phyloP scores from a whole-genome alignment of 1,140 invertebrate genomes.

The Vanessa atalanta region DNA sequence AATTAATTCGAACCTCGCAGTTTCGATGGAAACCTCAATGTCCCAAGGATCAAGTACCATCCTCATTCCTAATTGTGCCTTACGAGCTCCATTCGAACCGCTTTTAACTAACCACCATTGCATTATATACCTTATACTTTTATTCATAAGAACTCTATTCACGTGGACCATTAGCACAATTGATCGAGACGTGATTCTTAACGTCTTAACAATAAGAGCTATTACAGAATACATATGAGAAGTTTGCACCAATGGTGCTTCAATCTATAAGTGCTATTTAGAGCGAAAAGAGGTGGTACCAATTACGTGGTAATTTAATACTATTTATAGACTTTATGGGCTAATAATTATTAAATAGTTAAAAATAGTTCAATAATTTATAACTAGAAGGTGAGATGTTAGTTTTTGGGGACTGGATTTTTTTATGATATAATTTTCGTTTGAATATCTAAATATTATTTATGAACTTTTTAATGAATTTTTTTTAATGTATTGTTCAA shows the following conservation, averaged over 20 bases:
- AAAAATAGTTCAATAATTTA: no score
- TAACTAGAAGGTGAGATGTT: no score
- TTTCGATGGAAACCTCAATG: slow-evolving; percentile 38
- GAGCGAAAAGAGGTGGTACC: slow-evolving; percentile 35
- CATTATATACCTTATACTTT: slow-evolving; percentile 23
- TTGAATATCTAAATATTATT: no score
- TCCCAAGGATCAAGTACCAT: slow-evolving; percentile 43
- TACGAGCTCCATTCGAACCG: slow-evolving; percentile 22
- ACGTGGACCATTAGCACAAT: not conserved
- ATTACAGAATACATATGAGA: slow-evolving; percentile 16
- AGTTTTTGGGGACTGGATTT: no score
- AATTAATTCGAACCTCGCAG: slow-evolving; percentile 38
- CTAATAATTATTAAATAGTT: not conserved
- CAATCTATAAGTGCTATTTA: slow-evolving; percentile 37
- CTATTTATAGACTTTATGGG: slow-evolving; percentile 5
- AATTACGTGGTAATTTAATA: slow-evolving; percentile 39
- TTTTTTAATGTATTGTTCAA: no score
- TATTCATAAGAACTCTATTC: slow-evolving; percentile 3
- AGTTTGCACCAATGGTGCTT: slow-evolving; percentile 25
- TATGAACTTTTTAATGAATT: no score
- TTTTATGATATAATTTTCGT: no score
- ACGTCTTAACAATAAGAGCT: slow-evolving; percentile 25
- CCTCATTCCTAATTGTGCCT: slow-evolving; percentile 37
- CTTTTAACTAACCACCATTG: not conserved
- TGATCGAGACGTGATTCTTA: slow-evolving; percentile 20